Percentiles rank a stretch among this genome's conserved stretches.
Evolutionary conservation across 2,888 invertebrate species (phyloP).

Genomic region (Orthonychiurus folsomi): DNA sequence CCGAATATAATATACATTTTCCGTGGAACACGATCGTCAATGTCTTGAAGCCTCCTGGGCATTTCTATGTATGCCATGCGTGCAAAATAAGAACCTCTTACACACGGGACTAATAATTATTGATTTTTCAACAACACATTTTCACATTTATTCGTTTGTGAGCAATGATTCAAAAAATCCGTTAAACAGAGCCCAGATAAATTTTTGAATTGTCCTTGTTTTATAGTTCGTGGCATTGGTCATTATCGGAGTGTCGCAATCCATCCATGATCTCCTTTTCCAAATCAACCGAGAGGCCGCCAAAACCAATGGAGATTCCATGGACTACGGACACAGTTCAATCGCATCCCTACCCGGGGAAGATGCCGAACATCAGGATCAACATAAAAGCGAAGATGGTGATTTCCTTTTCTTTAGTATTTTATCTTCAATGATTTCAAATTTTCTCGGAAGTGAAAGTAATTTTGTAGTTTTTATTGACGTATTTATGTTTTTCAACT

Average conservation of each 20-base stretch:
- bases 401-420: no score
- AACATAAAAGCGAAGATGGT: no score
- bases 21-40: no score
- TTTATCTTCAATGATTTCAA: neutral
- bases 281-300: constrained; percentile 10
- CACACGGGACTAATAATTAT: no score
- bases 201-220: no score
- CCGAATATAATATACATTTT: no score
- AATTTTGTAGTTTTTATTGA: neutral
- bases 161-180: neutral
- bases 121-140: no score
- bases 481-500: neutral
- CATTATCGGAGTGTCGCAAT: constrained; percentile 11
- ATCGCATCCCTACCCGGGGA: neutral
- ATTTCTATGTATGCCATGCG: no score
- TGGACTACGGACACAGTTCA: neutral
- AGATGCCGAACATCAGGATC: neutral
- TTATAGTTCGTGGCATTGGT: constrained; percentile 12
- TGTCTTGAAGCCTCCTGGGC: no score
- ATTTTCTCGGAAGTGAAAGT: neutral
- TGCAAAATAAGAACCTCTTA: no score
- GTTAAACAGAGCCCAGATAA: neutral
- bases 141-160: no score
- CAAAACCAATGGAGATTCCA: neutral
- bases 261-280: constrained; percentile 12